Evolutionary conservation across 2,113 vertebrate species (phyloP).

Genomic region (Casuarius casuarius): DNA sequence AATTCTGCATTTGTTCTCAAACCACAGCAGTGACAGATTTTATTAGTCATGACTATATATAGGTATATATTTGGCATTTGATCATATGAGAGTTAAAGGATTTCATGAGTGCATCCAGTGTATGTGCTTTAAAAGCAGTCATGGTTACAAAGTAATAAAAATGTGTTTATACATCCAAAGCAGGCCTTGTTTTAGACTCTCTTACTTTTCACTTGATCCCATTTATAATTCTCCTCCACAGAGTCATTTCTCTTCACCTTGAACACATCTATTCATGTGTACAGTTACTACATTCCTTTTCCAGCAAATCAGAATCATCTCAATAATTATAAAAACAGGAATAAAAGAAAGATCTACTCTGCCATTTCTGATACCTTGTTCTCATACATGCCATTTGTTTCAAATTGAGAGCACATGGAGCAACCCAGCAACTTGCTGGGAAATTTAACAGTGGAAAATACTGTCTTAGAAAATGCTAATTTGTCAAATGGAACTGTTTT

Average conservation of each 20-base stretch:
- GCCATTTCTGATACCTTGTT: background rate
- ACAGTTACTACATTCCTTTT: background rate
- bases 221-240: background rate
- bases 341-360: background rate
- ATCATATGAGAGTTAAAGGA: background rate
- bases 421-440: background rate
- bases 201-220: background rate
- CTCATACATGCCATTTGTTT: background rate
- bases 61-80: background rate
- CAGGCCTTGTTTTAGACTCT: background rate
- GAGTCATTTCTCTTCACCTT: background rate
- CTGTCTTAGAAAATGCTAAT: background rate
- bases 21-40: background rate
- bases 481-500: background rate
- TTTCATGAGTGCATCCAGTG: background rate
- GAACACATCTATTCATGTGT: background rate
- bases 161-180: background rate
- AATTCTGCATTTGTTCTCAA: constrained; percentile 32
- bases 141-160: background rate
- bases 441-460: background rate
- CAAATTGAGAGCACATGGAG: background rate
- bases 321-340: background rate
- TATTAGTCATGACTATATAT: background rate
- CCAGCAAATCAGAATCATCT: background rate
- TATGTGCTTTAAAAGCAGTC: background rate